Base-by-base conservation (phyloP, 2,113 vertebrate species). In the Triplophysa dalaica region DNA sequence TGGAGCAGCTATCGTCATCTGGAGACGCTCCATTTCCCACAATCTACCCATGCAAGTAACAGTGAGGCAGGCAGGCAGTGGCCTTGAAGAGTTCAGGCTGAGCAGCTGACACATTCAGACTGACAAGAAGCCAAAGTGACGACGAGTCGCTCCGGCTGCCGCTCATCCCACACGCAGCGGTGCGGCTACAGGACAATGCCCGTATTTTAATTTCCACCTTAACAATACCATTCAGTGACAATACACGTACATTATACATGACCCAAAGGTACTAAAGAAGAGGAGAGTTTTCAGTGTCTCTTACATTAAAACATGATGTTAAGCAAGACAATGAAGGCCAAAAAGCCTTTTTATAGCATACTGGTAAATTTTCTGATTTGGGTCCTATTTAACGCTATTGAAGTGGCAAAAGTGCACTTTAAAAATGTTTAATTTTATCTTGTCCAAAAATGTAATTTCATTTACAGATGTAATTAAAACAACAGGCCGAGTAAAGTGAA, bases 61-160 rank as follows among this genome's bases (percentile, higher is more conserved):
- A 70, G 78, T 16, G 45, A 64, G 54, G 50, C n/a, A 80, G 65
- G 68, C 41, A 50, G 74, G 24, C 73, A 68, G 66, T 24, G 77
- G 45, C 9, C 60, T 4, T 22, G 10, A 2, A 67, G 62, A 67
- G 50, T 68, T 48, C 48, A 19, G 75, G 21, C 80, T 48, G 63
- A 78, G 64, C 45, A 66, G 54, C 56, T 78, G 73, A 73, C 61
- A 77, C 52, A 67, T 77, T 22, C 41, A 72, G 38, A 60, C 60
- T 70, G 76, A 82, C 69, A 78, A 19, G 7, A 26, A 62, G 73
- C 66, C 56, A 22, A 61, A 60, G 29, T 75, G 52, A 81, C 14
- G 43, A 45, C 58, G 29, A 77, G 80, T 3, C 4, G 29, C 43
- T 64, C 43, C 29, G n/a, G 21, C 73, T 81, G 26, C 74, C 29